Evolutionary conservation across 1,140 invertebrate species (phyloP).

Genomic region (Proctacanthus coquilletti): DNA sequence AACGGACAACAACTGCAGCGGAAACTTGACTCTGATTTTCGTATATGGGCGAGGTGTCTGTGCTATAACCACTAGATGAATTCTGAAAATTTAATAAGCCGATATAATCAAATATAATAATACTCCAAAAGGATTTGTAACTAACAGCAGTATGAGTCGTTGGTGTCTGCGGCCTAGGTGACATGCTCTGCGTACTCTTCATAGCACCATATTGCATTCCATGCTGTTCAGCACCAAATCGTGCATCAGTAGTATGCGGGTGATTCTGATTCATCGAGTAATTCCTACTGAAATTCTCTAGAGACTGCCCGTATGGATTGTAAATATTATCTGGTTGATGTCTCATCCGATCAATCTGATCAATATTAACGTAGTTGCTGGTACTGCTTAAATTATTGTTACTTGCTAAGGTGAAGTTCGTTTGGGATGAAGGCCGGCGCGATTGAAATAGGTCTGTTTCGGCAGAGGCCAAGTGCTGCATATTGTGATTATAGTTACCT

Average conservation of each 20-base stretch:
- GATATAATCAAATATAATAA: too few species aligned
- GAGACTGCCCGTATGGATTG: constrained; percentile 8
- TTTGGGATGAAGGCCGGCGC: neutral
- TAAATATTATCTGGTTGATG: constrained; percentile 13
- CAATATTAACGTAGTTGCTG: constrained; percentile 38
- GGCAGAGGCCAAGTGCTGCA: neutral
- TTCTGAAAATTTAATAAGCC: neutral
- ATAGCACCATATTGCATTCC: neutral
- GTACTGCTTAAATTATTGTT: constrained; percentile 18
- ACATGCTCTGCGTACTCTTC: too few species aligned
- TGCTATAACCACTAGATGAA: constrained; percentile 12
- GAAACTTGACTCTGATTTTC: constrained; percentile 27
- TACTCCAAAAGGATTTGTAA: too few species aligned
- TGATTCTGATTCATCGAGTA: constrained; percentile 26
- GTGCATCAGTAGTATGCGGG: constrained; percentile 15
- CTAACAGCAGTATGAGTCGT: too few species aligned
- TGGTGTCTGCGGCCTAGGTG: too few species aligned
- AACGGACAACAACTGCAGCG: constrained; percentile 10
- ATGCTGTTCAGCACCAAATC: neutral
- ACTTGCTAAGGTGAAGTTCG: neutral
- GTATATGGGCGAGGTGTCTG: constrained; percentile 26
- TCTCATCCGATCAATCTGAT: constrained; percentile 34
- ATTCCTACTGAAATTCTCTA: constrained; percentile 18
- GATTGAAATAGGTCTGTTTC: neutral
- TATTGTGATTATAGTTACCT: neutral